Conservation (phyloP, 2,888 invertebrate genomes). For the Mamestra brassicae region DNA sequence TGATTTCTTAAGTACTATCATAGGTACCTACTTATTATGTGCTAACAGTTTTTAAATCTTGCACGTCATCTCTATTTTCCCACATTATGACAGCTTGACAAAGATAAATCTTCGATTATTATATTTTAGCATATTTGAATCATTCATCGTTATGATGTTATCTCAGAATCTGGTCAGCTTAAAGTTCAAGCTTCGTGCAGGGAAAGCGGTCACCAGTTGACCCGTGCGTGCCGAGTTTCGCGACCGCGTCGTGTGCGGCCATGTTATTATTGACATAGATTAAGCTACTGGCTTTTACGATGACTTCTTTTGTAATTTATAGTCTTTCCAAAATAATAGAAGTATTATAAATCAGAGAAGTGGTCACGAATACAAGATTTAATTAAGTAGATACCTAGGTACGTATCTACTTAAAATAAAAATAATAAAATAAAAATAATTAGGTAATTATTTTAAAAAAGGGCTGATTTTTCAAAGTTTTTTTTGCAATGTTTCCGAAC, state of each 20-base stretch:
- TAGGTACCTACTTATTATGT: background rate
- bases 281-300: constrained; percentile 62
- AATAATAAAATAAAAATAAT: too few species aligned
- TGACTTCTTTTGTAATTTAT: constrained; percentile 53
- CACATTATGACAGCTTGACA: background rate
- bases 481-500: too few species aligned
- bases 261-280: constrained; percentile 74
- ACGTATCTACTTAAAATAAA: too few species aligned
- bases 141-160: constrained; percentile 55
- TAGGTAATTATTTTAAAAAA: too few species aligned
- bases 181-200: constrained; percentile 66
- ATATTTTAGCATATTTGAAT: constrained; percentile 51
- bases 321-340: constrained; percentile 17
- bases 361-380: too few species aligned
- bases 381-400: too few species aligned
- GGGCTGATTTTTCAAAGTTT: too few species aligned
- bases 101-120: constrained; percentile 41
- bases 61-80: constrained; percentile 10
- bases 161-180: constrained; percentile 58
- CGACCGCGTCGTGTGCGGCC: constrained; percentile 61
- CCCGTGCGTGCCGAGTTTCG: constrained; percentile 69
- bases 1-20: background rate
- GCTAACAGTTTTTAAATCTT: constrained; percentile 14
- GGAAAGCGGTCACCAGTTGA: constrained; percentile 75
- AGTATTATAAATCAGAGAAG: background rate